Evolutionary conservation across 2,113 vertebrate species (phyloP).

Genomic region (Hemibagrus wyckioides): DNA sequence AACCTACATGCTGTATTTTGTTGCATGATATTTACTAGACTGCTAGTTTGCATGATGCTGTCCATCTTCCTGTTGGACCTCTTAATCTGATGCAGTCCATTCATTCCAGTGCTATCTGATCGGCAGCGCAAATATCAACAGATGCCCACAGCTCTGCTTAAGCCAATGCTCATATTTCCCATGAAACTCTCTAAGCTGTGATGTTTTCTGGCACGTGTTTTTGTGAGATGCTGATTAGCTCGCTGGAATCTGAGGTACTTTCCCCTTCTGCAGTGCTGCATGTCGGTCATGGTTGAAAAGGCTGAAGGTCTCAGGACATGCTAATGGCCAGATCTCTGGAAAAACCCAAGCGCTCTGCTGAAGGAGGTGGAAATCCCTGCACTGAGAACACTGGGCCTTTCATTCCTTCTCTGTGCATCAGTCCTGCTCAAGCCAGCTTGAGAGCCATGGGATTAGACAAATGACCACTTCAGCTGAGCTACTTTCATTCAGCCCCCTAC

Average conservation of each 20-base stretch:
- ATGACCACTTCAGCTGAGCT: conserved; percentile 16
- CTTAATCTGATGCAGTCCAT: background rate
- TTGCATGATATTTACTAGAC: background rate
- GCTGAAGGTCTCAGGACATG: conserved; percentile 36
- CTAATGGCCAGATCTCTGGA: conserved; percentile 41
- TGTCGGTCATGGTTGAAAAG: background rate
- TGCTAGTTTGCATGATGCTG: background rate
- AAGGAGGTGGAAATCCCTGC: conserved; percentile 43
- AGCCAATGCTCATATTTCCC: background rate
- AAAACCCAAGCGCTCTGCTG: conserved; percentile 38
- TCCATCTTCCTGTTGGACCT: background rate
- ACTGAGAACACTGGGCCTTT: conserved; percentile 49
- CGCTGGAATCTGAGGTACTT: conserved; percentile 18
- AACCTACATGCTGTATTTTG: background rate
- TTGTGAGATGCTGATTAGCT: background rate
- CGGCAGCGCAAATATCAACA: background rate
- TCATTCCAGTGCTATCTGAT: background rate
- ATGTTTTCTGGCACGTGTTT: background rate
- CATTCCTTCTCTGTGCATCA: conserved; percentile 34
- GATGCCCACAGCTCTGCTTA: background rate
- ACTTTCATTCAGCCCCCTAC: conserved; percentile 19
- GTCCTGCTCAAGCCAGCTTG: conserved; percentile 2
- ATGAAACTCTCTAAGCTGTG: background rate
- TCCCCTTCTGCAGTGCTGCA: background rate
- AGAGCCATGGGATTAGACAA: conserved; percentile 34